These are phyloP conservation scores for Aphrophora alni DNA, from an alignment of 2,888 invertebrate genomes.

Conservation along the genomic window DNA sequence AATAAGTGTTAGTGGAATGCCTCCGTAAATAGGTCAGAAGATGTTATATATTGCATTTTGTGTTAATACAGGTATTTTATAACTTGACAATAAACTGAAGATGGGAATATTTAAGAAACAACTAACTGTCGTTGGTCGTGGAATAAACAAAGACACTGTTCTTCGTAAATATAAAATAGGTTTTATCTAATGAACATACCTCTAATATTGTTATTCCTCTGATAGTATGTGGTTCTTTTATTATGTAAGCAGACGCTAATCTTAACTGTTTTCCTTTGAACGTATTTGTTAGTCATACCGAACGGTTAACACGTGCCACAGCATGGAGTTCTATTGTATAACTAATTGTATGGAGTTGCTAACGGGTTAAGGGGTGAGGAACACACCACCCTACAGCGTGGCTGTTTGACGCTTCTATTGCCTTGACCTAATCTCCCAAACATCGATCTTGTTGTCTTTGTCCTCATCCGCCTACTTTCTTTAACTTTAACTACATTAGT, in stretches of 20 bases:
- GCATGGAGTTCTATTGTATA: background rate
- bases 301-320: background rate
- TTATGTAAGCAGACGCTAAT: background rate
- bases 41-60: too few species aligned
- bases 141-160: too few species aligned
- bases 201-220: background rate
- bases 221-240: background rate
- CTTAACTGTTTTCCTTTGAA: background rate
- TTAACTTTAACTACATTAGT: too few species aligned
- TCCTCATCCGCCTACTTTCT: background rate
- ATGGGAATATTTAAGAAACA: too few species aligned
- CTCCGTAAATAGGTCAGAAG: too few species aligned
- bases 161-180: too few species aligned
- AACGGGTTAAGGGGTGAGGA: background rate
- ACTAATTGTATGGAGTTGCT: background rate
- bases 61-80: too few species aligned
- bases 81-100: too few species aligned
- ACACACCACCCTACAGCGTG: background rate
- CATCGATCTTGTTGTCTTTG: slow-evolving; percentile 3
- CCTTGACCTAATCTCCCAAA: background rate
- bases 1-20: too few species aligned
- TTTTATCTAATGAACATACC: too few species aligned
- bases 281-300: background rate
- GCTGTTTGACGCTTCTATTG: background rate
- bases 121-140: too few species aligned